Conservation (phyloP, 2,888 invertebrate genomes). For the Anoncus sp. region DNA sequence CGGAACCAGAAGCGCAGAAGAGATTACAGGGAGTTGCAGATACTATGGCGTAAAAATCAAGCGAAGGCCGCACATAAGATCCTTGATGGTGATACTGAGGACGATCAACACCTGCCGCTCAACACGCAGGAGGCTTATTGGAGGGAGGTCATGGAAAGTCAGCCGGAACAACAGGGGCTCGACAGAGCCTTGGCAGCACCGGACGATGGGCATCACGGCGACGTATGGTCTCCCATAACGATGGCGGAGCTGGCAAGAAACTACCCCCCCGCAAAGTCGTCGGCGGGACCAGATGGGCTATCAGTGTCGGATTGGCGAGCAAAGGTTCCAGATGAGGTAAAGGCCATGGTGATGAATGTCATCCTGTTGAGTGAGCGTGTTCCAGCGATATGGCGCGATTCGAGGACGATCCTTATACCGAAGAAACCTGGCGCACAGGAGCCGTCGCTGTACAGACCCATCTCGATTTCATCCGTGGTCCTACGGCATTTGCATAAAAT, state of each 20-base stretch:
- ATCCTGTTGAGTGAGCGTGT: background rate
- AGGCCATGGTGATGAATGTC: conserved; percentile 38
- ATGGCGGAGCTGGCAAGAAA: background rate
- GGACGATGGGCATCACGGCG: background rate
- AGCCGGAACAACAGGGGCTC: no score
- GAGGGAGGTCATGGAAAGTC: no score
- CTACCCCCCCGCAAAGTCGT: conserved; percentile 9
- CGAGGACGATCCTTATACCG: conserved; percentile 58
- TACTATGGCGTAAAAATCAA: conserved; percentile 42
- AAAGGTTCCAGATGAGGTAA: background rate
- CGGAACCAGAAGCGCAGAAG: background rate
- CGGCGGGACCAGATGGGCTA: conserved; percentile 54
- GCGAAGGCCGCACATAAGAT: conserved; percentile 20
- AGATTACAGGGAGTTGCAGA: conserved; percentile 22
- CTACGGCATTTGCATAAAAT: conserved; percentile 49
- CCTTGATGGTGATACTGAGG: conserved; percentile 22
- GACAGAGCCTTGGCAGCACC: background rate
- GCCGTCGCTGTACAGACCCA: conserved; percentile 55
- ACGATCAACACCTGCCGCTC: background rate
- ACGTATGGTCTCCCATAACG: conserved; percentile 19
- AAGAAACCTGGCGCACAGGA: conserved; percentile 37
- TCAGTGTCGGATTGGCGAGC: background rate
- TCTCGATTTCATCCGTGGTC: conserved; percentile 60
- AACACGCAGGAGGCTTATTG: conserved; percentile 14
- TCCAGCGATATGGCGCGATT: conserved; percentile 6